These are phyloP conservation scores for Hoplostethus mediterraneus DNA, from an alignment of 2,797 vertebrate species.

Conservation along the genomic window DNA sequence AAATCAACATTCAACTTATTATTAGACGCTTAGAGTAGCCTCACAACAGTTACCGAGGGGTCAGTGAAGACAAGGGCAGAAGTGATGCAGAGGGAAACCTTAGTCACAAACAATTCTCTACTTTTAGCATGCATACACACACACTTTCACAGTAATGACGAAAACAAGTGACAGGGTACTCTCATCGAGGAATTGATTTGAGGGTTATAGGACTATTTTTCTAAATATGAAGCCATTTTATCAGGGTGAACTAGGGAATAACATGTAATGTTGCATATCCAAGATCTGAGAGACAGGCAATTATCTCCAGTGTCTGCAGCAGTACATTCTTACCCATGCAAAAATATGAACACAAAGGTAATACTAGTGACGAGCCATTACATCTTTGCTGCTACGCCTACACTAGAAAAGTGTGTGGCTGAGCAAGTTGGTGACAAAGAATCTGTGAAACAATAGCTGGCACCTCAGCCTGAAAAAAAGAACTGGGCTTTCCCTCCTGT, in stretches of 20 bases:
- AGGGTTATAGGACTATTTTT: not conserved
- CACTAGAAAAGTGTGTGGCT: not conserved
- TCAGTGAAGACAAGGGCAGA: not conserved
- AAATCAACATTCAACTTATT: not conserved
- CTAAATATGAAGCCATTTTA: conserved; percentile 6
- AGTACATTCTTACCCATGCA: conserved; percentile 13
- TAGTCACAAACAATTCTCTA: not conserved
- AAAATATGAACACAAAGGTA: conserved; percentile 22
- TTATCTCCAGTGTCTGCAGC: conserved; percentile 17
- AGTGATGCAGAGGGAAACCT: not conserved
- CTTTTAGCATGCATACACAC: not conserved
- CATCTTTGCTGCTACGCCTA: conserved; percentile 1
- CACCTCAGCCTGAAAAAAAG: not conserved
- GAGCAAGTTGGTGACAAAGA: not conserved
- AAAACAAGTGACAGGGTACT: not conserved
- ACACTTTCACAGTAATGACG: not conserved
- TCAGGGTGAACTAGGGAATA: conserved; percentile 4
- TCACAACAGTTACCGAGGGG: not conserved
- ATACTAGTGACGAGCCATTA: conserved; percentile 5
- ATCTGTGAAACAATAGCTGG: conserved; percentile 13
- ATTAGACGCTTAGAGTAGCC: not conserved
- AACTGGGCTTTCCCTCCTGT: not conserved
- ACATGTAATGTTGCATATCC: not conserved
- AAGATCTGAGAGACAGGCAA: conserved; percentile 29
- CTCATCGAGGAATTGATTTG: not conserved